Conservation (phyloP, 2,888 invertebrate species). For the Microchrysa polita region DNA sequence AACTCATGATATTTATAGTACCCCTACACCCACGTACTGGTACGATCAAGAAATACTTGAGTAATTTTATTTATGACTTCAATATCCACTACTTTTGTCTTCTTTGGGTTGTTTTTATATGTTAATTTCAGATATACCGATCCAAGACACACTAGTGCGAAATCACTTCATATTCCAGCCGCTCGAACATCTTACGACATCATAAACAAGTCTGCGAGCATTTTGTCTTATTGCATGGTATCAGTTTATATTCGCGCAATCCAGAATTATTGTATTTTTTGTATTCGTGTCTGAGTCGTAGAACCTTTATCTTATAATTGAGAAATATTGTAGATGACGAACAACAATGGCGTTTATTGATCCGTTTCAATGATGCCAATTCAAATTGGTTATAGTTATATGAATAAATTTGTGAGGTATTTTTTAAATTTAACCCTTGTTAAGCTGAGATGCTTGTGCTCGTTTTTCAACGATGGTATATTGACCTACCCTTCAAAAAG, state of each 20-base stretch:
- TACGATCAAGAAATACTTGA: conserved; percentile 8
- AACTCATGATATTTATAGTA: no score
- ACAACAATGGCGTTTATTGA: conserved; percentile 16
- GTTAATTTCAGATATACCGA: background rate
- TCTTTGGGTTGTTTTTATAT: background rate
- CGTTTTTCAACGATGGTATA: no score
- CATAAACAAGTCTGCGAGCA: conserved; percentile 23
- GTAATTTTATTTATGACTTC: conserved; percentile 34
- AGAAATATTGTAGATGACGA: conserved; percentile 22
- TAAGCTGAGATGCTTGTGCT: no score
- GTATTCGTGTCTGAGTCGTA: no score
- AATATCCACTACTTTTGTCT: conserved; percentile 23
- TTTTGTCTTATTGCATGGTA: conserved; percentile 9
- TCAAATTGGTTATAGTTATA: no score
- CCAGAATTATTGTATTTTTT: background rate
- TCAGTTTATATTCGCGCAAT: conserved; percentile 25
- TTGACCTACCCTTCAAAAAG: no score
- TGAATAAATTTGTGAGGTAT: no score
- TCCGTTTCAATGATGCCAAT: background rate
- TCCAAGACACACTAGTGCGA: background rate
- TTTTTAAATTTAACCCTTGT: no score
- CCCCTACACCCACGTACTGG: background rate
- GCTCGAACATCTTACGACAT: background rate
- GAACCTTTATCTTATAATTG: no score
- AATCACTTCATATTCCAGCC: conserved; percentile 18